These are phyloP conservation scores for Cryptus viduatorius DNA, from an alignment of 2,888 invertebrate species.

Conservation along the genomic window DNA sequence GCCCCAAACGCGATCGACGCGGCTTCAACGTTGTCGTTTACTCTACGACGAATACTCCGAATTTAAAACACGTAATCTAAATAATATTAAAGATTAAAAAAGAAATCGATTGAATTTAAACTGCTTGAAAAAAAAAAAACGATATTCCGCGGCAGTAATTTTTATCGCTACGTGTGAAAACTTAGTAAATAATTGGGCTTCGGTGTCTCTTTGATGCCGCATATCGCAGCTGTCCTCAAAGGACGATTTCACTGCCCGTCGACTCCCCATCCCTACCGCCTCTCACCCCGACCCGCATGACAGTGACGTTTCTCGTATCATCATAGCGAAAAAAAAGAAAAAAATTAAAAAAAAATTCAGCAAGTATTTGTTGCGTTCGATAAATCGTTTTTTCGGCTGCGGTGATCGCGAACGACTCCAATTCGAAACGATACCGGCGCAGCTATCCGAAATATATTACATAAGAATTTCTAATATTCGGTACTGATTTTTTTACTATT, in stretches of 20 bases:
- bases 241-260: slow-evolving; percentile 58
- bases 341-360: slow-evolving; percentile 31
- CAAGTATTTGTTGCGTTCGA: slow-evolving; percentile 58
- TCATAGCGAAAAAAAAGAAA: slow-evolving; percentile 33
- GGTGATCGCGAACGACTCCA: slow-evolving; percentile 8
- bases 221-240: slow-evolving; percentile 62
- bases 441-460: slow-evolving; percentile 69
- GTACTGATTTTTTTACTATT: slow-evolving; percentile 79
- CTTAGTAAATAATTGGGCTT: slow-evolving; percentile 37
- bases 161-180: slow-evolving; percentile 61
- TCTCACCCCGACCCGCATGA: slow-evolving; percentile 15
- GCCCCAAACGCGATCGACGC: background rate
- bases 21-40: slow-evolving; percentile 34
- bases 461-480: slow-evolving; percentile 77
- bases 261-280: slow-evolving; percentile 9
- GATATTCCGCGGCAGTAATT: slow-evolving; percentile 59
- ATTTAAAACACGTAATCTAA: slow-evolving; percentile 57
- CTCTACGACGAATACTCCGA: slow-evolving; percentile 58
- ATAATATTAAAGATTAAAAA: slow-evolving; percentile 37
- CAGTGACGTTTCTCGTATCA: slow-evolving; percentile 40
- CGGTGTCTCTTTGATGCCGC: slow-evolving; percentile 58
- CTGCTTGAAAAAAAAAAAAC: slow-evolving; percentile 43
- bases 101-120: slow-evolving; percentile 50
- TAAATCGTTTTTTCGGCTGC: slow-evolving; percentile 38
- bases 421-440: slow-evolving; percentile 59